phyloP scores from a whole-genome alignment of 2,888 invertebrate genomes.

The Rhamnusium bicolor region DNA sequence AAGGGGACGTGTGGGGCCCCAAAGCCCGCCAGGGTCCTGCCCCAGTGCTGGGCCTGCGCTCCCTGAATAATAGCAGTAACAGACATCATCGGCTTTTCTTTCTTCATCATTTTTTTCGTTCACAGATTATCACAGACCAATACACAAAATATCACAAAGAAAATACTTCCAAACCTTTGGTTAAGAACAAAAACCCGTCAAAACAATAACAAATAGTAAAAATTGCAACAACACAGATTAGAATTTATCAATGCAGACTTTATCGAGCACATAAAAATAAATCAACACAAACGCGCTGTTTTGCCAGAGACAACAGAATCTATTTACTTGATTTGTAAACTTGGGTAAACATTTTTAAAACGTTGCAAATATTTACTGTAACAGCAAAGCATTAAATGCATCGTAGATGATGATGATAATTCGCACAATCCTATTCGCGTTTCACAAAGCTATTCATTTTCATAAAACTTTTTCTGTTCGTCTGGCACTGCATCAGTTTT shows the following conservation, averaged over 20 bases:
- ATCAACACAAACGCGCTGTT: constrained; percentile 8
- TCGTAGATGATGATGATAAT: constrained; percentile 28
- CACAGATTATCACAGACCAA: constrained; percentile 54
- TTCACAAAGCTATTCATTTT: not conserved
- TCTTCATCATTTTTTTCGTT: constrained; percentile 82
- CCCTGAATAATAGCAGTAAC: constrained; percentile 86
- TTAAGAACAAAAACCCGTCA: constrained; percentile 39
- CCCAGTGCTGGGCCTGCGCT: constrained; percentile 78
- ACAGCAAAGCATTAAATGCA: constrained; percentile 16
- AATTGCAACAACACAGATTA: constrained; percentile 37
- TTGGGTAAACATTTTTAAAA: constrained; percentile 35
- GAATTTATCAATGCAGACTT: constrained; percentile 34
- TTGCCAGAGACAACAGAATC: constrained; percentile 20
- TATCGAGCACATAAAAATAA: constrained; percentile 21
- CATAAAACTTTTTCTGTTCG: constrained; percentile 26
- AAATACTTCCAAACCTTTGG: constrained; percentile 39
- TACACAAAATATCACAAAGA: constrained; percentile 34
- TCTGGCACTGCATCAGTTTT: constrained; percentile 30
- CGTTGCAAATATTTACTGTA: constrained; percentile 36
- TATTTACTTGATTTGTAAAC: constrained; percentile 26
- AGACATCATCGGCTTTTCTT: constrained; percentile 90
- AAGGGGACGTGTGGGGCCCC: constrained; percentile 65
- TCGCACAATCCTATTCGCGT: not conserved
- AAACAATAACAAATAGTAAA: constrained; percentile 41
- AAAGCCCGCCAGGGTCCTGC: constrained; percentile 74